These are phyloP conservation scores for Coptodon rendalli DNA, from an alignment of 2,113 vertebrate species.

Conservation along the genomic window DNA sequence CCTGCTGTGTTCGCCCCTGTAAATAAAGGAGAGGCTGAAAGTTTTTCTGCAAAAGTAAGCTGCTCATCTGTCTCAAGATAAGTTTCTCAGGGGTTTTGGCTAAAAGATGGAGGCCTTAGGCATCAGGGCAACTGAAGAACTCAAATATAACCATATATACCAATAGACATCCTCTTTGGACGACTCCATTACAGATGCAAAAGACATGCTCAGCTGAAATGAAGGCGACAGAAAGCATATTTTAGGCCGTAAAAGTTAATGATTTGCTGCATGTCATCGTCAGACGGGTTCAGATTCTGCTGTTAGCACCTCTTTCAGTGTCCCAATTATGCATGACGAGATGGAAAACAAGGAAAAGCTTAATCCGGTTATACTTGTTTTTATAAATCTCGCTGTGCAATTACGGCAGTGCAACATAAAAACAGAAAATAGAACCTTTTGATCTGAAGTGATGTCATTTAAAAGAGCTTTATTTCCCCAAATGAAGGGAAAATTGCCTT, in stretches of 20 bases:
- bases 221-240: neutral
- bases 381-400: slow-evolving; percentile 1
- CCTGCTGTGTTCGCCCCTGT: neutral
- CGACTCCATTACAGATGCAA: neutral
- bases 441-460: slow-evolving; percentile 32
- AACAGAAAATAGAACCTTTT: slow-evolving; percentile 20
- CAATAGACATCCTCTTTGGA: neutral
- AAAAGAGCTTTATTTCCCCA: slow-evolving; percentile 37
- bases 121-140: neutral
- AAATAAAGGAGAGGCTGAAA: neutral
- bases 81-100: neutral
- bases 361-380: neutral
- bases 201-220: neutral
- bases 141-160: neutral
- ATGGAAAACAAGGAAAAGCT: neutral
- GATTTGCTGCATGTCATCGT: neutral
- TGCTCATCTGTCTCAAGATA: neutral
- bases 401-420: neutral
- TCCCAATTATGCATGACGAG: neutral
- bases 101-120: neutral
- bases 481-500: slow-evolving; percentile 46
- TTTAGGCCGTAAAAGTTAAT: neutral
- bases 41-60: neutral
- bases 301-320: neutral
- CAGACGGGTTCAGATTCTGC: neutral